A percentile compares a stretch with the other conserved stretches of the same genome.
phyloP scores from a whole-genome alignment of 2,888 invertebrate genomes.

The Nemotelus nigrinus region DNA sequence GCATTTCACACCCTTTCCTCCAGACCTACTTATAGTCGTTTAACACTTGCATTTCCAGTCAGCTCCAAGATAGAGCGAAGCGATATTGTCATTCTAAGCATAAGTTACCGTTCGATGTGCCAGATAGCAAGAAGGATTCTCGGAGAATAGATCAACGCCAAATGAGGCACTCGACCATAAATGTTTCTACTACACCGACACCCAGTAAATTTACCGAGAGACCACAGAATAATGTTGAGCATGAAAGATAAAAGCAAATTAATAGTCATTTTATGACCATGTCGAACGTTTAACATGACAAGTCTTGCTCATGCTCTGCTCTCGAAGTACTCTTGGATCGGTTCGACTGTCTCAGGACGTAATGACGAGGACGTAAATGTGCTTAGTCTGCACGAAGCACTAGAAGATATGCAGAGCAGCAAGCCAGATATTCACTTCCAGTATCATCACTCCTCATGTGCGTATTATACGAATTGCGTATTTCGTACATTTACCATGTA shows the following conservation, averaged over 20 bases:
- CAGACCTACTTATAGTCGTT: too few relatives aligned
- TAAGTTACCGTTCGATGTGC: neutral
- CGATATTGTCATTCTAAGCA: too few relatives aligned
- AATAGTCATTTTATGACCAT: conserved; percentile 48
- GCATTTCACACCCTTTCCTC: too few relatives aligned
- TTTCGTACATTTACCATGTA: too few relatives aligned
- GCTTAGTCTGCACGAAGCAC: too few relatives aligned
- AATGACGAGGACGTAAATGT: conserved; percentile 5
- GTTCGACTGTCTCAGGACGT: neutral
- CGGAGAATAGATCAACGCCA: neutral
- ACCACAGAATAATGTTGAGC: conserved; percentile 32
- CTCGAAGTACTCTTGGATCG: neutral
- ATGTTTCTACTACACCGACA: neutral
- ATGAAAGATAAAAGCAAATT: conserved; percentile 43
- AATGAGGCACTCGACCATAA: neutral
- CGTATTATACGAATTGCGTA: too few relatives aligned
- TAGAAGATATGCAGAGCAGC: too few relatives aligned
- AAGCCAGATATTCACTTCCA: too few relatives aligned
- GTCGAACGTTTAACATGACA: conserved; percentile 46
- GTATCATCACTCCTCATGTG: too few relatives aligned
- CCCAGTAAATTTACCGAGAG: conserved; percentile 31
- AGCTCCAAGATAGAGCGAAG: too few relatives aligned
- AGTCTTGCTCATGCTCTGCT: conserved; percentile 7
- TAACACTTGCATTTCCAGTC: too few relatives aligned
- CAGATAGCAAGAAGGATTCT: neutral